phyloP scores from a whole-genome alignment of 2,113 vertebrate genomes.

The Scalopus aquaticus region DNA sequence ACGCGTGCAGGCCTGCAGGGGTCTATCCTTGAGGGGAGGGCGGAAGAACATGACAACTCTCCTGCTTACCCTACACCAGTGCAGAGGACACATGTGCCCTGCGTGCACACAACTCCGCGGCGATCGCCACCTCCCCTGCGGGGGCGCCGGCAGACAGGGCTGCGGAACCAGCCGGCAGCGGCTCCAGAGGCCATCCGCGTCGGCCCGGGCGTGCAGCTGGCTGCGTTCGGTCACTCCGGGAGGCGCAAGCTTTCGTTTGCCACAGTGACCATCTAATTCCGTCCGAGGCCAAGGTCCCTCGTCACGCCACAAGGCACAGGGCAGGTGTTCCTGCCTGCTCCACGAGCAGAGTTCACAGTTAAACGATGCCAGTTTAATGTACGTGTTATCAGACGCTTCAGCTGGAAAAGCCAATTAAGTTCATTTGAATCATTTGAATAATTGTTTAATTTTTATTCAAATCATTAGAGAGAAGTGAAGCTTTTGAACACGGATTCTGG shows the following conservation, averaged over 20 bases:
- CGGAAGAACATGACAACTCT: no score
- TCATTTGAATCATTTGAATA: slow-evolving; percentile 39
- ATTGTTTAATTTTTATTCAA: slow-evolving; percentile 58
- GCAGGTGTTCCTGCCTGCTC: accelerated
- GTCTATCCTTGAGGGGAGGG: no score
- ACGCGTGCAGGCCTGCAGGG: no score
- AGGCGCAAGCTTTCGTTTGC: accelerated
- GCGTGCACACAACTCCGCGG: no score
- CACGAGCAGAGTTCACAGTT: background rate
- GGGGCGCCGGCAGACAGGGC: no score
- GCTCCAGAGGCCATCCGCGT: accelerated
- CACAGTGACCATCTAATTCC: background rate
- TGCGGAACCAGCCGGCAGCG: background rate
- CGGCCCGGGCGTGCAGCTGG: accelerated
- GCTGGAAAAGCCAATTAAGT: slow-evolving; percentile 62
- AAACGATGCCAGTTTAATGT: background rate
- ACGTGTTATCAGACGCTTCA: slow-evolving; percentile 47
- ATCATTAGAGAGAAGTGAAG: slow-evolving; percentile 19
- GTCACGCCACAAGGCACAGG: background rate
- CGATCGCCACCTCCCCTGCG: no score
- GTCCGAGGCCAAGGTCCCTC: background rate
- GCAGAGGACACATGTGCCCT: no score
- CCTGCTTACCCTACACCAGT: no score
- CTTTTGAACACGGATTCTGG: background rate
- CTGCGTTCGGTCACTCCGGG: background rate